Evolutionary conservation across 2,888 invertebrate genomes (phyloP).

Genomic region (Spodoptera exigua): DNA sequence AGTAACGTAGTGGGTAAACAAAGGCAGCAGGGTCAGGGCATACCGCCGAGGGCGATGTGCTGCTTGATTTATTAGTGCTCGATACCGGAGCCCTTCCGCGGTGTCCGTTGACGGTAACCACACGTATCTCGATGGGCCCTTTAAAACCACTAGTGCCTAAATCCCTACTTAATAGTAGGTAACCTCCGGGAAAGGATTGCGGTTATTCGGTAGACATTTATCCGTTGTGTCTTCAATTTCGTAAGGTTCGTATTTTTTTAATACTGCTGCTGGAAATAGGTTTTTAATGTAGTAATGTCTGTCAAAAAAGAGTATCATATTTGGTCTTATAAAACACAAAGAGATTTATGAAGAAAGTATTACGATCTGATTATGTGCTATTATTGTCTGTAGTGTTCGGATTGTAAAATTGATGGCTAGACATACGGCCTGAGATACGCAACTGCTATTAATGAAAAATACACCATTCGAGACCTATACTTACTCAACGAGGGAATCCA

Average conservation of each 20-base stretch:
- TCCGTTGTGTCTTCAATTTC: slow-evolving; percentile 36
- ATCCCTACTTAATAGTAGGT: slow-evolving; percentile 52
- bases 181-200: slow-evolving; percentile 48
- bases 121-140: slow-evolving; percentile 72
- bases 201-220: slow-evolving; percentile 43
- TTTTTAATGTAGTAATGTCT: slow-evolving; percentile 42
- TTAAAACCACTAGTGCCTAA: slow-evolving; percentile 66
- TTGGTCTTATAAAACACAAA: slow-evolving; percentile 34
- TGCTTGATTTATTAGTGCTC: slow-evolving; percentile 83
- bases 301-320: slow-evolving; percentile 39
- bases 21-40: slow-evolving; percentile 79
- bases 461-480: slow-evolving; percentile 44
- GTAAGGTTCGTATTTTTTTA: slow-evolving; percentile 50
- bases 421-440: slow-evolving; percentile 26
- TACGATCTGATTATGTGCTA: slow-evolving; percentile 54
- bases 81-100: slow-evolving; percentile 85
- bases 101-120: slow-evolving; percentile 81
- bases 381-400: slow-evolving; percentile 47
- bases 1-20: slow-evolving; percentile 76
- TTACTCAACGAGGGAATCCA: slow-evolving; percentile 55
- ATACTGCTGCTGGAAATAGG: too few relatives aligned
- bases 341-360: slow-evolving; percentile 42
- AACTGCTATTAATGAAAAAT: slow-evolving; percentile 56
- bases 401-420: slow-evolving; percentile 52
- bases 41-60: slow-evolving; percentile 77